Evolutionary conservation across 2,888 invertebrate genomes (phyloP).

Genomic region (Mellilla xanthometata): DNA sequence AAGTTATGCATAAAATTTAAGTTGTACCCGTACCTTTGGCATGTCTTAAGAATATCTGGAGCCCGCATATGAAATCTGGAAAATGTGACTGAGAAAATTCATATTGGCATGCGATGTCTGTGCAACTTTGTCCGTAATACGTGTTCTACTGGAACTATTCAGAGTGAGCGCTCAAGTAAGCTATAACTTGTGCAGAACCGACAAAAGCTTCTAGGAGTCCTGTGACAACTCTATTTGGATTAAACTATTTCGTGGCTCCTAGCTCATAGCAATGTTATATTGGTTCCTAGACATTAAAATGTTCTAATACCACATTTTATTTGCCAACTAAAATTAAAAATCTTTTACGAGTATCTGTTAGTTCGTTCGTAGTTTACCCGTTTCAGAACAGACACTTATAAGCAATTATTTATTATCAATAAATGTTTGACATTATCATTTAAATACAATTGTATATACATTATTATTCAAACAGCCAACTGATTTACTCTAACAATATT

Average conservation of each 20-base stretch:
- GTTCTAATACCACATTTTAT: too few relatives aligned
- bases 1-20: not conserved
- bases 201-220: conserved; percentile 17
- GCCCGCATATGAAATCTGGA: not conserved
- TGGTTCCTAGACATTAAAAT: too few relatives aligned
- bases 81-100: conserved; percentile 2
- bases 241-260: conserved; percentile 7
- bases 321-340: too few relatives aligned
- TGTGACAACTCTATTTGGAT: conserved; percentile 15
- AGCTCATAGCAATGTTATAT: too few relatives aligned
- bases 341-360: too few relatives aligned
- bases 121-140: conserved; percentile 15
- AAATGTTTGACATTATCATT: too few relatives aligned
- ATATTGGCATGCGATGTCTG: conserved; percentile 4
- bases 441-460: too few relatives aligned
- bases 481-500: too few relatives aligned
- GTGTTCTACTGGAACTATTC: conserved; percentile 25
- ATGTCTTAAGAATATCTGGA: not conserved
- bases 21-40: not conserved
- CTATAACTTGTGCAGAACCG: conserved; percentile 23
- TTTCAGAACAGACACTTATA: too few relatives aligned
- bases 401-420: too few relatives aligned
- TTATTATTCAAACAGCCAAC: too few relatives aligned
- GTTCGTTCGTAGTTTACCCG: too few relatives aligned
- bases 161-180: conserved; percentile 21